Base-by-base conservation (phyloP, 2,888 invertebrate genomes). In the Sthenelais limicola region DNA sequence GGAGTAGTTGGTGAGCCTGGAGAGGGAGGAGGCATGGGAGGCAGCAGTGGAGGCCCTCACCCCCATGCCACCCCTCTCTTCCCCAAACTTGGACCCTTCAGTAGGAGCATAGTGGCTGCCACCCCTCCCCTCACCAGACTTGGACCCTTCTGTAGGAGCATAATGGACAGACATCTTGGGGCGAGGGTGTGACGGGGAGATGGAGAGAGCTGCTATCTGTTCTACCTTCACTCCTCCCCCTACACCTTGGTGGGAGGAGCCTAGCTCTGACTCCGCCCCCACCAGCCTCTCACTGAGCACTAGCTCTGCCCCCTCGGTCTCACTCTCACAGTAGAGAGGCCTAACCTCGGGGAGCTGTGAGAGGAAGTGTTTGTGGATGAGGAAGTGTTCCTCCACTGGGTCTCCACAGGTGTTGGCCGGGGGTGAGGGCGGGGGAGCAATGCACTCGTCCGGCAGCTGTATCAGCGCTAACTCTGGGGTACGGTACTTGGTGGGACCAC, bases 321-420 rank as follows among this genome's bases (percentile, higher is more conserved):
- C 21, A 15, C 21, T 24, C n/a, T n/a, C n/a, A 3, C n/a, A 24
- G 21, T 38, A 62, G 12, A 35, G 24, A 5, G 38, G 35, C 21
- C n/a, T 9, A 7, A 26, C 12, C 7, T 62, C 38, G 12, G 62
- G 62, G 4, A 62, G 38, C 24, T 35, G 38, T 15, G 38, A 62
- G 7, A 62, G 38, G 38, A 62, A 62, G 38, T 62, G 38, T 26
- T 38, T 18, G 62, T 62, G 62, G 7, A 62, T 35, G 38, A 62
- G 38, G 38, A 26, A 62, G n/a, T 35, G 62, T 18, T 38, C 62
- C 7, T 38, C 38, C 12, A 35, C 38, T n/a, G n/a, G n/a, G n/a
- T n/a, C n/a, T n/a, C n/a, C n/a, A n/a, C n/a, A n/a, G 15, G 38
- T 38, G 35, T 35, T 43, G 15, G 35, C 24, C 7, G 35, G 35